phyloP scores from a whole-genome alignment of 53 echinoderm and acorn worm genomes.

The Echinarachnius parma region DNA sequence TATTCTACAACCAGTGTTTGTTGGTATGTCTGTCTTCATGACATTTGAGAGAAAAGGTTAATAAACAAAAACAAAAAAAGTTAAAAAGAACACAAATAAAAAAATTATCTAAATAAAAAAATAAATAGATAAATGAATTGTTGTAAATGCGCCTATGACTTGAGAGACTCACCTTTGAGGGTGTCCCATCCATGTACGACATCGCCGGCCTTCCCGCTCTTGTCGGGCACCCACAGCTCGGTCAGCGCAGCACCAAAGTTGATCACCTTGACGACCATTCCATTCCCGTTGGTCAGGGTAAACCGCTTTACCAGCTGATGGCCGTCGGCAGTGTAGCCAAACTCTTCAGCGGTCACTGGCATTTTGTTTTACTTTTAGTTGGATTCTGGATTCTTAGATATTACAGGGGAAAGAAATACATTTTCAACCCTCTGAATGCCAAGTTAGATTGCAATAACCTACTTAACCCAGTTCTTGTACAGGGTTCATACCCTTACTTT shows the following conservation, averaged over 20 bases:
- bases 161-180: slow-evolving; percentile 53
- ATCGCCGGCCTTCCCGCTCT: slow-evolving; percentile 54
- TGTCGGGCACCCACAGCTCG: slow-evolving; percentile 68
- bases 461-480: too few species aligned
- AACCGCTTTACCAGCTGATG: slow-evolving; percentile 53
- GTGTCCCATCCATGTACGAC: slow-evolving; percentile 72
- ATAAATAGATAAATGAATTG: background rate
- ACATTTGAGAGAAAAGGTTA: too few species aligned
- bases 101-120: background rate
- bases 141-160: background rate
- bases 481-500: too few species aligned
- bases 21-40: too few species aligned
- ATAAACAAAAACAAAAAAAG: background rate
- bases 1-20: too few species aligned
- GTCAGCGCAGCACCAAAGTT: slow-evolving; percentile 80
- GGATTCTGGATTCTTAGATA: too few species aligned
- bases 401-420: too few species aligned
- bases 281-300: slow-evolving; percentile 67
- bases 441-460: too few species aligned
- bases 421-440: too few species aligned
- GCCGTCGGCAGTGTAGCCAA: slow-evolving; percentile 56
- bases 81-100: background rate
- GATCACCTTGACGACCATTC: slow-evolving; percentile 65
- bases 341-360: slow-evolving; percentile 40
- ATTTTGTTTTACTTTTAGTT: too few species aligned